phyloP scores from a whole-genome alignment of 2,113 vertebrate species.

The Penelope pileata region DNA sequence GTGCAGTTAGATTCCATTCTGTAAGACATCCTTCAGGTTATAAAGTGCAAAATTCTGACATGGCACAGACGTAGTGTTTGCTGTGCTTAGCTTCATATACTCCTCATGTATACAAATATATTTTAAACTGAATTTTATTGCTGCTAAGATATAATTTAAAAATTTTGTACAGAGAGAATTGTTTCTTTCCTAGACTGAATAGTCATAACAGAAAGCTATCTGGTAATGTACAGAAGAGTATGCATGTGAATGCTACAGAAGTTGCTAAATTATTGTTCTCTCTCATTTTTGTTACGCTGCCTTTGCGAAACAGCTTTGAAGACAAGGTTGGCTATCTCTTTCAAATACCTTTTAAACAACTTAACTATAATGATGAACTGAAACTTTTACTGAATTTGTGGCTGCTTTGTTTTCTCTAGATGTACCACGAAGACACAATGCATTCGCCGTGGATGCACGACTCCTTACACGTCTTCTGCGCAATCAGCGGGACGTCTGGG shows the following conservation, averaged over 20 bases:
- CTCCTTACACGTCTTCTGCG: slow-evolving; percentile 93
- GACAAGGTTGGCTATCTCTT: slow-evolving; percentile 76
- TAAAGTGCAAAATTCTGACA: background rate
- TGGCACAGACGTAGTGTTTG: background rate
- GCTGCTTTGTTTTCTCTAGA: slow-evolving; percentile 75
- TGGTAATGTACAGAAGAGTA: background rate
- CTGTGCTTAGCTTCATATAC: background rate
- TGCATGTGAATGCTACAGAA: background rate
- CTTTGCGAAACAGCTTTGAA: slow-evolving; percentile 83
- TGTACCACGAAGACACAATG: slow-evolving; percentile 90
- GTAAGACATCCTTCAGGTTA: background rate
- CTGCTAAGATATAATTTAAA: background rate
- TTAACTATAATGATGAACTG: background rate
- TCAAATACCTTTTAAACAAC: slow-evolving; percentile 41
- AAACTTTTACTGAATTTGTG: background rate
- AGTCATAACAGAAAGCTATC: background rate
- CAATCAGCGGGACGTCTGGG: slow-evolving; percentile 90
- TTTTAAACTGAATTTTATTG: background rate
- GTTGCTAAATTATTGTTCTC: slow-evolving; percentile 64
- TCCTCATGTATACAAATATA: background rate
- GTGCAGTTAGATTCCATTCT: background rate
- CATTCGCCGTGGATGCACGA: slow-evolving; percentile 87
- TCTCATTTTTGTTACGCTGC: slow-evolving; percentile 77
- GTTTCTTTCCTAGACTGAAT: background rate
- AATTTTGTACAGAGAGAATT: background rate